phyloP scores from a whole-genome alignment of 2,797 vertebrate species.

The Orestias chungarensis region DNA sequence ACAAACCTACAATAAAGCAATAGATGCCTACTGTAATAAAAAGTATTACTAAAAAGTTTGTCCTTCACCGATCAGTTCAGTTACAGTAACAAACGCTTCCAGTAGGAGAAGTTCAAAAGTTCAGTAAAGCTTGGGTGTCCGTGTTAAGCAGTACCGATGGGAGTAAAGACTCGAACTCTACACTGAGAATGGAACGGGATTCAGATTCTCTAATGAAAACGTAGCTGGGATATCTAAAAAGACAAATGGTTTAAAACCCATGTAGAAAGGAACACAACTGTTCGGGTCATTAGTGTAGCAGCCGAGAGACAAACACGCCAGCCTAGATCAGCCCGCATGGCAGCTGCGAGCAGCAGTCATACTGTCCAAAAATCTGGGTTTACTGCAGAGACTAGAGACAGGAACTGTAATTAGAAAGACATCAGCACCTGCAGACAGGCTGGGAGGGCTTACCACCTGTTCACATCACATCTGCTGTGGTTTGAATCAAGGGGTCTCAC shows the following conservation, averaged over 20 bases:
- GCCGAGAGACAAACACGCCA: background rate
- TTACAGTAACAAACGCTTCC: background rate
- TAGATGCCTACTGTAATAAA: background rate
- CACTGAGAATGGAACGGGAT: background rate
- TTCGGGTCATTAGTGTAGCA: background rate
- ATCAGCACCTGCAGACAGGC: background rate
- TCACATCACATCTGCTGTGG: conserved; percentile 38
- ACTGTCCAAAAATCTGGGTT: background rate
- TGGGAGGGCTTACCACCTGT: conserved; percentile 2
- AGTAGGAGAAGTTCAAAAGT: background rate
- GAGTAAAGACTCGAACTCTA: background rate
- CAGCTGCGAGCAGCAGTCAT: background rate
- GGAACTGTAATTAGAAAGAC: background rate
- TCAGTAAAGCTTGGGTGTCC: background rate
- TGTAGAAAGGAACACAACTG: background rate
- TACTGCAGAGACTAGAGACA: background rate
- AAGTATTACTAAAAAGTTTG: background rate
- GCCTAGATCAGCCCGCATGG: background rate
- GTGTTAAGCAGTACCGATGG: background rate
- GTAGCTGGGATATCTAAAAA: background rate
- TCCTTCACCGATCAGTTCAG: background rate
- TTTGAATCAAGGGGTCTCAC: conserved; percentile 2
- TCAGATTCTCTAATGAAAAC: background rate
- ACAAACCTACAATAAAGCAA: background rate
- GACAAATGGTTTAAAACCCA: background rate